Base-by-base conservation (phyloP, 2,888 invertebrate species). In the Thymelicus acteon region DNA sequence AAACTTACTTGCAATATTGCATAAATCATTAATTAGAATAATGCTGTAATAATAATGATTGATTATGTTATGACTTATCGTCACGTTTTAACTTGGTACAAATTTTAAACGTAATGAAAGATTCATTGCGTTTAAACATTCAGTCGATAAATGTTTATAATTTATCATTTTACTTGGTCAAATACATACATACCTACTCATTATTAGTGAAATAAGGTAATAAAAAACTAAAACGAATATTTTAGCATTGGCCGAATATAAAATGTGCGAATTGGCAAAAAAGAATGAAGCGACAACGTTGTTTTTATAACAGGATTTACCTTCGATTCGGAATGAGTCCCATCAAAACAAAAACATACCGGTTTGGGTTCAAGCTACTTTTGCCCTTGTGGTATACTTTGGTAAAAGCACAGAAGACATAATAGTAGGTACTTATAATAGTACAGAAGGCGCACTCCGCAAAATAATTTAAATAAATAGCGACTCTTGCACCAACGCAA, bases 381-480 rank as follows among this genome's bases (percentile, higher is more conserved):
- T 70, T 76, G 78, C 76, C 77, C 77, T 78, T 78, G 74, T 71
- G 67, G 71, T 67, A 67, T 64, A 72, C 74, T 72, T 73, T 62
- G 63, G 64, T 67, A 71, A n/a, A n/a, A n/a, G n/a, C n/a, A n/a
- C n/a, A n/a, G n/a, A n/a, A n/a, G n/a, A n/a, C n/a, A n/a, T n/a
- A n/a, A n/a, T n/a, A n/a, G n/a, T n/a, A n/a, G n/a, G n/a, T n/a
- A n/a, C n/a, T n/a, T n/a, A n/a, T n/a, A n/a, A n/a, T n/a, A n/a
- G n/a, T n/a, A n/a, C n/a, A n/a, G n/a, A n/a, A n/a, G n/a, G n/a
- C n/a, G n/a, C n/a, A n/a, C n/a, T n/a, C n/a, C n/a, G n/a, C n/a
- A n/a, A n/a, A n/a, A n/a, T n/a, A n/a, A n/a, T n/a, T n/a, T n/a
- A n/a, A n/a, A n/a, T n/a, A n/a, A n/a, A n/a, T n/a, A n/a, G n/a